Evolutionary conservation across 2,888 invertebrate species (phyloP), one percentile per base, ranked within the genome.

Genomic region (Agelastica alni): DNA sequence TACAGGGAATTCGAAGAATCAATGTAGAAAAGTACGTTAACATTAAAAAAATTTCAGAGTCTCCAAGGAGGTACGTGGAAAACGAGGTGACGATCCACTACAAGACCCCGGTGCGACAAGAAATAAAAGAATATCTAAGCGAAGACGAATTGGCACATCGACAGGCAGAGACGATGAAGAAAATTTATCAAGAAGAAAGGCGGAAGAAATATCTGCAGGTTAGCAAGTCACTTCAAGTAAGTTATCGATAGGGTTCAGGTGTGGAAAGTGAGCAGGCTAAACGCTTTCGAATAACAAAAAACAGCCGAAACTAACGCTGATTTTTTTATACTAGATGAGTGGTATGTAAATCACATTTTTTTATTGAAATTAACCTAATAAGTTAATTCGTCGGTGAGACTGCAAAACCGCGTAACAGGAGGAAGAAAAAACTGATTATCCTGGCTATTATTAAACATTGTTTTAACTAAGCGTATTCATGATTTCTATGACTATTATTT

Each of bases 81-180:
- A 89, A 91, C 76, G 93, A 94, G 78, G 94, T 95, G 72, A 95
- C 93, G 76, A 93, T 95, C 77, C 94, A 94, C 80, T 95, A 93
- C 82, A 85, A 90, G 74, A 90, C 89, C 62, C 94, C 95, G 55
- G 87, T 94, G 65, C 84, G 93, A 60, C 87, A 90, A 74, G 92
- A 93, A 75, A 88, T 91, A 63, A 88, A 95, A 79, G 91, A 90
- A 65, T 83, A 86, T 64, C 82, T 91, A 63, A 91, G 93, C 66
- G 95, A 96, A 76, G 89, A 94, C 73, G 95, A 96, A 77, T 81
- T 94, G 72, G 88, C 91, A 51, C 80, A 87, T 63, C 86, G 91
- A 67, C 94, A 94, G 79, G 93, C 93, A 44, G 92, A 93, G 75
- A 88, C 91, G 65, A 94, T 94, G 93, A 88, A 90, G 76, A 84